phyloP scores from a whole-genome alignment of 2,888 invertebrate genomes.

The Phania funesta region DNA sequence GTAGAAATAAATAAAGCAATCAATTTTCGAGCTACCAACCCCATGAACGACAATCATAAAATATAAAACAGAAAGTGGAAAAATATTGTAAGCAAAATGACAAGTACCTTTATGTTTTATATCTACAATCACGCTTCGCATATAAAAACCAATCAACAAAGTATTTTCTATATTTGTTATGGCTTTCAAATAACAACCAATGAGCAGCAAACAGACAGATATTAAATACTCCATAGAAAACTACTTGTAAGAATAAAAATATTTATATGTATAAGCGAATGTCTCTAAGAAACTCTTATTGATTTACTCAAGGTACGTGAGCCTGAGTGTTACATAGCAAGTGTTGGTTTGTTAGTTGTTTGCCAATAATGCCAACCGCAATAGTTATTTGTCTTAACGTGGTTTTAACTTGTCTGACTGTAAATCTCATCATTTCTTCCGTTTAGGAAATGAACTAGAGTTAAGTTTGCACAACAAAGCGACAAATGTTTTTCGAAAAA shows the following conservation, averaged over 20 bases:
- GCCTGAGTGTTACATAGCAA: not conserved
- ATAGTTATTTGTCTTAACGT: slow-evolving; percentile 64
- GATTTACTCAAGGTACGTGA: not conserved
- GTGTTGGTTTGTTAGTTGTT: slow-evolving; percentile 34
- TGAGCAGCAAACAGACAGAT: not conserved
- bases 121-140: slow-evolving; percentile 11
- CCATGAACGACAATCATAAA: slow-evolving; percentile 18
- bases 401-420: slow-evolving; percentile 66
- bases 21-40: slow-evolving; percentile 16
- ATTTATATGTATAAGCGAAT: not conserved
- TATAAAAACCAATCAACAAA: slow-evolving; percentile 45
- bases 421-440: slow-evolving; percentile 68
- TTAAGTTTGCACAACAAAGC: slow-evolving; percentile 29
- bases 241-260: slow-evolving; percentile 7
- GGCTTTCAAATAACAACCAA: slow-evolving; percentile 9
- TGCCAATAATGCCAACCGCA: slow-evolving; percentile 42
- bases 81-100: not conserved
- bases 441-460: slow-evolving; percentile 66
- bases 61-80: not conserved
- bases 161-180: not conserved
- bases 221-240: not conserved
- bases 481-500: slow-evolving; percentile 36
- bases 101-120: not conserved
- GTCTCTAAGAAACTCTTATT: slow-evolving; percentile 6
- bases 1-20: slow-evolving; percentile 43